Base-by-base conservation (phyloP, 2,888 invertebrate genomes). In the Drosophila antonietae region DNA sequence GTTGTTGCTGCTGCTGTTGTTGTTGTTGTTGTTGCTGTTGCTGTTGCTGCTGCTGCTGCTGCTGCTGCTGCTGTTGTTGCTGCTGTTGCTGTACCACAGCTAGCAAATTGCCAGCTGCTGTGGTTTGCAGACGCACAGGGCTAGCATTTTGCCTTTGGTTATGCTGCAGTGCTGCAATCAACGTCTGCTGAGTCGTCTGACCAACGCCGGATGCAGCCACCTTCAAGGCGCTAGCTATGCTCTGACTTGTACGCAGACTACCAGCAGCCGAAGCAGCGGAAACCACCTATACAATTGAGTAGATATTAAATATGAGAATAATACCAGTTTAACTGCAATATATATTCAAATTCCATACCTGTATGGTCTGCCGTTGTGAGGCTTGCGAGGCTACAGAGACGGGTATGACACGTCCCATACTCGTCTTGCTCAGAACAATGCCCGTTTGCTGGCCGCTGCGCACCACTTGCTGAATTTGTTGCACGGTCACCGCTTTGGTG, bases 381-480 rank as follows among this genome's bases (percentile, higher is more conserved):
- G 92, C 87, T 77, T 93, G 93, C 2, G 93, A 93, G 31, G 94
- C 94, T 0, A 95, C 95, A 59, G 94, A 94, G 0, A 95, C 95
- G 2, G 96, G 95, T 80, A 95, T 95, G 3, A 96, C 95, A 35
- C 96, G 93, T 0, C 95, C 94, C 23, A 94, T 94, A 53, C 95
- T 93, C 0, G 94, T 94, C 88, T 95, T 95, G 1, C 95, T 94
- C 57, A 95, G 89, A 15, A 95, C 95, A 33, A 92, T 84, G 10
- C 95, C 94, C 65, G 92, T 94, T 59, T 94, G 94, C 58, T 92
- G 93, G 0, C 94, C 94, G 64, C 95, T 95, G 73, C 95, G 95
- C 91, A 96, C 94, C 14, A 96, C 95, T 89, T 96, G 96, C 73
- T 96, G 96, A 49, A 96, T 94, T 88, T 96, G 96, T 80, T 96